These are phyloP conservation scores for Clepsis dumicolana DNA, from an alignment of 2,888 invertebrate species.

Conservation along the genomic window DNA sequence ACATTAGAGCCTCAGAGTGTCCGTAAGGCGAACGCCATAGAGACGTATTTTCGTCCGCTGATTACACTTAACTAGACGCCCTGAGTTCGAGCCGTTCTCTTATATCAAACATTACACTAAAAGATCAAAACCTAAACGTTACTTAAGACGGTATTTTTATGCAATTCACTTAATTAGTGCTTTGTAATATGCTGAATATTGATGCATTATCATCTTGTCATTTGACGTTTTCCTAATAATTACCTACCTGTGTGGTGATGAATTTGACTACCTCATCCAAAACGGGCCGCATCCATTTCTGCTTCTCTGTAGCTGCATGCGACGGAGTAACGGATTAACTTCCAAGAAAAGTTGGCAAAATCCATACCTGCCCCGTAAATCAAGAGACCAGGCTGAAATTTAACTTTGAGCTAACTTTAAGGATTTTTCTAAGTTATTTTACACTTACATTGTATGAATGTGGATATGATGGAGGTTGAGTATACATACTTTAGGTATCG, in stretches of 20 bases:
- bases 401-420: conserved; percentile 25
- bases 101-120: too few relatives aligned
- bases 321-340: conserved; percentile 43
- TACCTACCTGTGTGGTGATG: background rate
- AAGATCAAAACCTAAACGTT: too few relatives aligned
- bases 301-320: conserved; percentile 24
- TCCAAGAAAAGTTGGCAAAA: conserved; percentile 58
- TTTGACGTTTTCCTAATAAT: too few relatives aligned
- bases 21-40: too few relatives aligned
- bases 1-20: too few relatives aligned
- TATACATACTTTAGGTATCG: background rate
- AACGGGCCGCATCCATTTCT: background rate
- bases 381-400: conserved; percentile 29
- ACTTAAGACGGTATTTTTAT: too few relatives aligned
- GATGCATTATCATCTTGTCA: too few relatives aligned
- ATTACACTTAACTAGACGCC: too few relatives aligned
- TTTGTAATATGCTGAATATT: too few relatives aligned
- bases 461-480: background rate
- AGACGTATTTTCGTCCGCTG: too few relatives aligned
- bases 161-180: too few relatives aligned
- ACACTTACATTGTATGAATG: background rate
- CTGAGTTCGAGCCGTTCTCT: too few relatives aligned
- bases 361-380: conserved; percentile 48
- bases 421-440: conserved; percentile 21
- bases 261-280: background rate